A percentile compares a stretch with the other conserved stretches of the same genome.
These are phyloP conservation scores for Megalops cyprinoides DNA, from an alignment of 2,797 vertebrate genomes.

Conservation along the genomic window DNA sequence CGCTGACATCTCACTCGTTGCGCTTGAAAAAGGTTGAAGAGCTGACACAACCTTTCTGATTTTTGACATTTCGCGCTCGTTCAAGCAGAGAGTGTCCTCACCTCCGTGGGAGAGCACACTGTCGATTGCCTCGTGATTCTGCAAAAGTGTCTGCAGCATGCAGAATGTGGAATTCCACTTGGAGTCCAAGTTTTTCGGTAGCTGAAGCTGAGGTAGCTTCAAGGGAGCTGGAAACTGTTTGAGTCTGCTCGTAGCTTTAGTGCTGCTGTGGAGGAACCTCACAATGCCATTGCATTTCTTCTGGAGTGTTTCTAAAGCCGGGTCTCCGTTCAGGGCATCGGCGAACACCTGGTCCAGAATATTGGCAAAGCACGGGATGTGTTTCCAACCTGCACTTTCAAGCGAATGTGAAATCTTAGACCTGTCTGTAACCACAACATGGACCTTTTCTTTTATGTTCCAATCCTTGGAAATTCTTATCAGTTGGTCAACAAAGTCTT, in stretches of 20 bases:
- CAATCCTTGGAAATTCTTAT: conserved; percentile 31
- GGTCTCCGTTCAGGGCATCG: neutral
- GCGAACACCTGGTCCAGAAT: conserved; percentile 35
- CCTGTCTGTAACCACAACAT: conserved; percentile 34
- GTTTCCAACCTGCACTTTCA: conserved; percentile 12
- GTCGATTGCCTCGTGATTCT: conserved; percentile 24
- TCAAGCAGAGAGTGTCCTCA: conserved; percentile 12
- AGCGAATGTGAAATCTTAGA: neutral
- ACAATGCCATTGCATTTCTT: conserved; percentile 37
- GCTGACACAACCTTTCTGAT: neutral
- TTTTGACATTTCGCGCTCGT: conserved; percentile 32
- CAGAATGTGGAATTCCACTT: conserved; percentile 32
- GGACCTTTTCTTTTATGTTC: conserved; percentile 31
- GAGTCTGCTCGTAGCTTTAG: neutral
- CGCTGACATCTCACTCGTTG: neutral
- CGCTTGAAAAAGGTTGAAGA: conserved; percentile 2
- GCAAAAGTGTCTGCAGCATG: conserved; percentile 34
- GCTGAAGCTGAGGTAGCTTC: neutral
- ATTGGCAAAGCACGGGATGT: conserved; percentile 46
- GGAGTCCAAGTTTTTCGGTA: conserved; percentile 19
- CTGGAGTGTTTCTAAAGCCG: conserved; percentile 4
- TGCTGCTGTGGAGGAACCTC: conserved; percentile 33
- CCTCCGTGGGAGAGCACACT: neutral
- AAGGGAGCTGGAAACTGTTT: neutral
- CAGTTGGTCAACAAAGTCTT: conserved; percentile 28